phyloP scores from a whole-genome alignment of 2,888 invertebrate genomes.

The Zaprionus lineosus region DNA sequence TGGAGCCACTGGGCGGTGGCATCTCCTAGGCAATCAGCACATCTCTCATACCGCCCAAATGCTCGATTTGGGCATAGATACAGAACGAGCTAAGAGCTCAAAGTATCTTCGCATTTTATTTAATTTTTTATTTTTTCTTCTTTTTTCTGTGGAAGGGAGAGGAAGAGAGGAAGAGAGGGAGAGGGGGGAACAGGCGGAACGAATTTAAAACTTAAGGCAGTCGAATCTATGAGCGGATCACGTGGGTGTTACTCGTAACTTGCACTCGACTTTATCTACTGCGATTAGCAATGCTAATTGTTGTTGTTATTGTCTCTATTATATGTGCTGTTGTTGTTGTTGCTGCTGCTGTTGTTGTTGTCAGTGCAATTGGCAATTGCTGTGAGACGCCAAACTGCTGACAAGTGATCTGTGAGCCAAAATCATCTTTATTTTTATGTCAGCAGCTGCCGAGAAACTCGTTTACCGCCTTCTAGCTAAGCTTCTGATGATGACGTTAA shows the following conservation, averaged over 20 bases:
- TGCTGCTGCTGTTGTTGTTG: conserved; percentile 7
- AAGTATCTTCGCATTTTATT: no score
- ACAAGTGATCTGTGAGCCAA: conserved; percentile 63
- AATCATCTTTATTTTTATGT: conserved; percentile 75
- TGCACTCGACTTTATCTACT: conserved; percentile 47
- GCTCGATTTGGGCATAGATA: conserved; percentile 64
- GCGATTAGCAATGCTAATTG: conserved; percentile 74
- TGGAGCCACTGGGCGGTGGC: conserved; percentile 72
- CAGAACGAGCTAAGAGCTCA: conserved; percentile 50
- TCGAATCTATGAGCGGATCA: conserved; percentile 9
- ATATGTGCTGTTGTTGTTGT: conserved; percentile 4
- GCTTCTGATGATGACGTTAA: no score
- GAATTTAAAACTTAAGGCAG: no score
- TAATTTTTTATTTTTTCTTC: not conserved
- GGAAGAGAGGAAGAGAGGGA: conserved; percentile 9
- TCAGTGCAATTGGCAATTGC: conserved; percentile 33
- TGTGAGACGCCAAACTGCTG: conserved; percentile 29
- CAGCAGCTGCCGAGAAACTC: conserved; percentile 45
- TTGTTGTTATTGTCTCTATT: conserved; percentile 21
- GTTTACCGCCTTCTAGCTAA: conserved; percentile 43
- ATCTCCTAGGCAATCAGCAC: conserved; percentile 33
- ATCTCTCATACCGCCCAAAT: conserved; percentile 22
- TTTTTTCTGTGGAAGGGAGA: conserved; percentile 27
- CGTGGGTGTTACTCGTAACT: conserved; percentile 48
- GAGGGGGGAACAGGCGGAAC: not conserved